phyloP scores from a whole-genome alignment of 2,113 vertebrate genomes.

The Pagrus major region DNA sequence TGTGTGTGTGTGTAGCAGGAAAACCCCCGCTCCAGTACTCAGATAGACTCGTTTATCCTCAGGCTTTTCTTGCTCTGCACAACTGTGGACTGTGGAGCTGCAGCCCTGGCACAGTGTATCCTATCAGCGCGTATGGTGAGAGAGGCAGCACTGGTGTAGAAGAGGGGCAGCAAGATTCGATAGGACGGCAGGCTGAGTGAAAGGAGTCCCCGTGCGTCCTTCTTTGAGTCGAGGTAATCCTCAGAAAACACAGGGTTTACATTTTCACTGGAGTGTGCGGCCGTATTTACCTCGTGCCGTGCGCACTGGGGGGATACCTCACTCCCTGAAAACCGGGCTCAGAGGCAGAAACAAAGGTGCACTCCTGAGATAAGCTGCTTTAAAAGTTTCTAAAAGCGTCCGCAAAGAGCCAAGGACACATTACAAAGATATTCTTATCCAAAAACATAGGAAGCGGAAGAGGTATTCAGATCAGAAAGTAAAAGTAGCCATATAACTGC shows the following conservation, averaged over 20 bases:
- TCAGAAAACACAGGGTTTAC: slow-evolving; percentile 33
- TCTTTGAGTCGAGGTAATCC: slow-evolving; percentile 27
- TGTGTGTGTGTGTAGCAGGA: neutral
- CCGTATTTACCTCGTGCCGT: slow-evolving; percentile 45
- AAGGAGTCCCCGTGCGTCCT: slow-evolving; percentile 20
- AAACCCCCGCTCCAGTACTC: neutral
- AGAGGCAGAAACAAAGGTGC: slow-evolving; percentile 7
- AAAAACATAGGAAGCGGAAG: neutral
- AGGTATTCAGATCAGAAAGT: neutral
- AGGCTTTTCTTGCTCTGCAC: slow-evolving; percentile 23
- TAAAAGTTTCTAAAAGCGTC: slow-evolving; percentile 4
- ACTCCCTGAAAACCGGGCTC: slow-evolving; percentile 2
- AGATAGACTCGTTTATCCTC: slow-evolving; percentile 43
- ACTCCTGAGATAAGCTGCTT: neutral
- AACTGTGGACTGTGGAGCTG: slow-evolving; percentile 49
- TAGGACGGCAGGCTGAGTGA: slow-evolving; percentile 4
- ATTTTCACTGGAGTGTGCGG: slow-evolving; percentile 26
- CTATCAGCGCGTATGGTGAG: slow-evolving; percentile 42
- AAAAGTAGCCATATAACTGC: too few relatives aligned
- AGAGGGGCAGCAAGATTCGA: neutral
- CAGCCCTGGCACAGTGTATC: slow-evolving; percentile 50
- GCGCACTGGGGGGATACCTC: slow-evolving; percentile 53
- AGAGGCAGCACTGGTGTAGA: neutral
- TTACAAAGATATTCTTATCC: neutral
- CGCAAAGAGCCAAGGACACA: neutral